A percentile compares a stretch with the other conserved stretches of the same genome.
Conservation (phyloP, 2,888 invertebrate genomes). For the Sinotaia quadrata region DNA sequence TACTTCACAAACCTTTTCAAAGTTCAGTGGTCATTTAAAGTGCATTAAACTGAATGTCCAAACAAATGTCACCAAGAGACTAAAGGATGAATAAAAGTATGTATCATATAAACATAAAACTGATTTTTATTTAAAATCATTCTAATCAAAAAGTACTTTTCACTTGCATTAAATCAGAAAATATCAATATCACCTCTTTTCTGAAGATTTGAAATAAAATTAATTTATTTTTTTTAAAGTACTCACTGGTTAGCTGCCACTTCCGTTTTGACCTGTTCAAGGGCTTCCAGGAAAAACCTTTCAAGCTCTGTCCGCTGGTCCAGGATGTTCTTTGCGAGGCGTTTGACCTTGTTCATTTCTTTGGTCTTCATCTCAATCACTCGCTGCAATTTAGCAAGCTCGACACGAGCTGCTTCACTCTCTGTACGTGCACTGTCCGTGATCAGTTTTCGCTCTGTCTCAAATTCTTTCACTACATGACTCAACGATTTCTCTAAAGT, state of each 20-base stretch:
- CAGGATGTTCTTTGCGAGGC: slow-evolving; percentile 70
- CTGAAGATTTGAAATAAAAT: no score
- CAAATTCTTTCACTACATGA: slow-evolving; percentile 70
- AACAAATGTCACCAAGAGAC: no score
- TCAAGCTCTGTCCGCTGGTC: slow-evolving; percentile 71
- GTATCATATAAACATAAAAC: no score
- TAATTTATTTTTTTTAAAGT: no score
- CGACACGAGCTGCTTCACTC: slow-evolving; percentile 63
- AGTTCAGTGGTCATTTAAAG: no score
- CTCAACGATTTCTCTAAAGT: slow-evolving; percentile 69
- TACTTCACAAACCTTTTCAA: no score
- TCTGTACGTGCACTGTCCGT: slow-evolving; percentile 54
- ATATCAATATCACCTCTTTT: no score
- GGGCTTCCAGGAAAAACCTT: slow-evolving; percentile 69
- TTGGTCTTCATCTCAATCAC: slow-evolving; percentile 69
- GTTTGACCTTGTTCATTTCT: slow-evolving; percentile 71
- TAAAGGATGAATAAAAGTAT: no score
- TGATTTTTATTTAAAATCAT: no score
- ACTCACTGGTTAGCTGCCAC: slow-evolving; percentile 69
- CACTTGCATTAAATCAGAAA: no score
- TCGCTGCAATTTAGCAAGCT: slow-evolving; percentile 68
- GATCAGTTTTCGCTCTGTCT: slow-evolving; percentile 57
- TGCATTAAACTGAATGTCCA: no score
- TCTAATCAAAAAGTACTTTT: no score
- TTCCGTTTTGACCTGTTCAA: slow-evolving; percentile 69